A percentile compares a stretch with the other conserved stretches of the same genome.
Evolutionary conservation across 2,888 invertebrate species (phyloP).

Genomic region (Lasiommata megera): DNA sequence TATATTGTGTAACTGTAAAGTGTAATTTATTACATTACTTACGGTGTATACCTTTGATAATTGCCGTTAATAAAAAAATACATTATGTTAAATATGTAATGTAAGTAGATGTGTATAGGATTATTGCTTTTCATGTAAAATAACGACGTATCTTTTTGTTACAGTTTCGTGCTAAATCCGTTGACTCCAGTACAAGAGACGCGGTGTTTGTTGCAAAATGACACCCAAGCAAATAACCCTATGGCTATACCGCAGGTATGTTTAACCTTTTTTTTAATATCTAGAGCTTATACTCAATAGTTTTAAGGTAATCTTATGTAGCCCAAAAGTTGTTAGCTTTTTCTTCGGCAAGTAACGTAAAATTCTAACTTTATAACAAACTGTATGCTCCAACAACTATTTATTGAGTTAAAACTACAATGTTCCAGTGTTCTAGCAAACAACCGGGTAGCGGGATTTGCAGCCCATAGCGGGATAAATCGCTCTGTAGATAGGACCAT

Average conservation of each 20-base stretch:
- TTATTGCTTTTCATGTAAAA: background rate
- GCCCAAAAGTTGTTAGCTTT: too few relatives aligned
- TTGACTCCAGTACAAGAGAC: constrained; percentile 96
- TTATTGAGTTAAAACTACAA: background rate
- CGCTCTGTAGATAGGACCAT: constrained; percentile 43
- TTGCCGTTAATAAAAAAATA: background rate
- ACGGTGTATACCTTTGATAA: background rate
- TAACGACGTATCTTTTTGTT: constrained; percentile 48
- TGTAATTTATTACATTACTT: constrained; percentile 1
- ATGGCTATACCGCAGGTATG: constrained; percentile 87
- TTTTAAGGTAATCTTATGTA: too few relatives aligned
- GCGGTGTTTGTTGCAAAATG: constrained; percentile 94
- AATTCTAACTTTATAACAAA: too few relatives aligned
- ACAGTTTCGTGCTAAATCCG: constrained; percentile 95
- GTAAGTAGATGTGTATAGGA: background rate
- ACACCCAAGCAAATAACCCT: constrained; percentile 94
- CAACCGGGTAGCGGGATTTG: background rate
- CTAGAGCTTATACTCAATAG: too few relatives aligned
- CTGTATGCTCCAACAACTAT: too few relatives aligned
- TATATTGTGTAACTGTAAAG: background rate
- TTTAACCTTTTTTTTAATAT: background rate
- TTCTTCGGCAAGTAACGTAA: too few relatives aligned
- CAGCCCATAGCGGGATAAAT: constrained; percentile 52
- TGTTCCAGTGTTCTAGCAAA: background rate
- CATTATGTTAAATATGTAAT: background rate